These are phyloP conservation scores for Alosa sapidissima DNA, from an alignment of 2,797 vertebrate species.

Conservation along the genomic window DNA sequence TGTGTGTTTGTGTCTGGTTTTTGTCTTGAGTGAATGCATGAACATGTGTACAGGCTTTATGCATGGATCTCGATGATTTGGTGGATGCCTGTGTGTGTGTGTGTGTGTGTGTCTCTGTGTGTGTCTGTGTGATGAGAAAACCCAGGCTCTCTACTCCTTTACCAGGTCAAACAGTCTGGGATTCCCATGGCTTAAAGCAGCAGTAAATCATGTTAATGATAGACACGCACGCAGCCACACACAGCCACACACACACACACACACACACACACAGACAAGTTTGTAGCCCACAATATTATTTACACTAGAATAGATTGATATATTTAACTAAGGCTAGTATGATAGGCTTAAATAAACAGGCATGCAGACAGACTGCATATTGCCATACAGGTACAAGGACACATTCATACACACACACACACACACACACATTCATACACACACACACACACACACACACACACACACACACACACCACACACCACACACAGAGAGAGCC, in stretches of 20 bases:
- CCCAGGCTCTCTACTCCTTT: not conserved
- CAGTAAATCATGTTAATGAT: not conserved
- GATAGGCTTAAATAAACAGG: no score
- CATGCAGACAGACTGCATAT: no score
- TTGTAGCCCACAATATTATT: no score
- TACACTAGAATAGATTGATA: no score
- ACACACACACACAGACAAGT: not conserved
- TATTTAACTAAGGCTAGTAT: no score
- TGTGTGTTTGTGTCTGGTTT: not conserved
- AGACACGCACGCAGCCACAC: not conserved
- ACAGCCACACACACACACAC: not conserved
- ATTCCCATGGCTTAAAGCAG: no score
- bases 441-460: constrained; percentile 36
- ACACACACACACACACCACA: constrained; percentile 33
- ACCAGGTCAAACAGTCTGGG: not conserved
- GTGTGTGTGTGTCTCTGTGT: not conserved
- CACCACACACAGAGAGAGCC: not conserved
- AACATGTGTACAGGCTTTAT: not conserved
- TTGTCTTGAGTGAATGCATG: not conserved
- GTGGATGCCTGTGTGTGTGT: not conserved
- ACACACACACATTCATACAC: not conserved
- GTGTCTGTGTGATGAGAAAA: not conserved
- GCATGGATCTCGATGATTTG: not conserved
- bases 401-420: constrained; percentile 4
- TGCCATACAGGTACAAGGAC: not conserved